Evolutionary conservation across 2,113 vertebrate species (phyloP), one percentile per base, ranked within the genome.

Genomic region (Pantherophis guttatus): DNA sequence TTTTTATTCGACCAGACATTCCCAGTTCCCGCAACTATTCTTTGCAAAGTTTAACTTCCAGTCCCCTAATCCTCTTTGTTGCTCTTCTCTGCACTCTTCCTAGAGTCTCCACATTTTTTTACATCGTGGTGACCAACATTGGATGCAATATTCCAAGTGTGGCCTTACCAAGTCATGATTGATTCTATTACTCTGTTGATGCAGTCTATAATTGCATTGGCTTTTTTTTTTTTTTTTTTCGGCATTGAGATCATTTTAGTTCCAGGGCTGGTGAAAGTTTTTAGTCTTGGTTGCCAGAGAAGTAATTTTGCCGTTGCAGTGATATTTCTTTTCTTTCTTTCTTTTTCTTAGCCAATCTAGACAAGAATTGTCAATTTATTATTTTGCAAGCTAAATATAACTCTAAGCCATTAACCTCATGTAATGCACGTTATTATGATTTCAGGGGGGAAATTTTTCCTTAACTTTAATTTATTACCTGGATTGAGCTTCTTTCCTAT

Each of bases 281-380:
- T 96, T 87, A 88, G 29, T 54, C 85, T 96, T 95, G 94, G 95
- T 94, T 95, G 91, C 90, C 93, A 89, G 91, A 87, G 92, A 96
- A 95, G 94, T 96, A 97, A 95, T 96, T 95, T 96, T 96, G 26
- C 92, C 94, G 94, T 97, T 96, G 96, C 96, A 57, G 12, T n/a
- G 9, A 26, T 8, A 85, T 86, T 59, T 55, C 13, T 55, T 55
- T 50, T 50, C 48, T 5, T 50, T 5, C 10, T 57, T 48, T 96
- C 95, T 55, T 94, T 87, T 26, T 9, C 70, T 5, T 11, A 54
- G 23, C 88, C 94, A 53, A 92, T 48, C 70, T 58, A 94, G 95
- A 96, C 96, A 96, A 95, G 23, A 85, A 93, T 93, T 94, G 92
- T 96, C 93, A 94, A 92, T 96, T 95, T 95, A 95, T 97, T 96